phyloP scores from a whole-genome alignment of 2,113 vertebrate species.

The Campylomormyrus numenius region DNA sequence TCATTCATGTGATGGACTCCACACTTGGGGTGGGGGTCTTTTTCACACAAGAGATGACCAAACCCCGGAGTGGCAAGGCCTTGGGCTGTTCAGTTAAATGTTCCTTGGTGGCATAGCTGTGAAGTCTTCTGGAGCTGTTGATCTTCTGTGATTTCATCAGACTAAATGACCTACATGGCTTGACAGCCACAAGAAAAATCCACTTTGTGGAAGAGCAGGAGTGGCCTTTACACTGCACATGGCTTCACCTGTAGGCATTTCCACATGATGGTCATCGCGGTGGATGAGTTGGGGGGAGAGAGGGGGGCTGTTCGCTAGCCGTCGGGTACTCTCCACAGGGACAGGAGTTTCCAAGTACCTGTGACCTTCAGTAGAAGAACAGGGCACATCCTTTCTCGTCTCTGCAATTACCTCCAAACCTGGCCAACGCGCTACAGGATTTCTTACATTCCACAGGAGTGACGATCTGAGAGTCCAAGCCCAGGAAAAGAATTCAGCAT shows the following conservation, averaged over 20 bases:
- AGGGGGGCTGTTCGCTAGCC: neutral
- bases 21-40: slow-evolving; percentile 40
- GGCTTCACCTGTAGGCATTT: neutral
- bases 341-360: neutral
- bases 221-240: neutral
- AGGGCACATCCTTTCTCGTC: neutral
- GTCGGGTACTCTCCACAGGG: neutral
- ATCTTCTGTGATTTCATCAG: neutral
- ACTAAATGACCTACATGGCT: neutral
- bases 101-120: neutral
- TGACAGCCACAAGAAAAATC: neutral
- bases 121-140: neutral
- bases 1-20: slow-evolving; percentile 56
- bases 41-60: slow-evolving; percentile 17
- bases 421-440: neutral
- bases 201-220: neutral
- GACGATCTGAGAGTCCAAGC: neutral
- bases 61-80: neutral
- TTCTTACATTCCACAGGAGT: neutral
- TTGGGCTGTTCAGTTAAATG: neutral
- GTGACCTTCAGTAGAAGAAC: neutral
- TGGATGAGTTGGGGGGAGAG: neutral
- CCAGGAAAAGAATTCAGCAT: neutral
- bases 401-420: neutral
- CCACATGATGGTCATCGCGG: neutral